Evolutionary conservation across 1,140 invertebrate species (phyloP).

Genomic region (Magallana ariakensis): DNA sequence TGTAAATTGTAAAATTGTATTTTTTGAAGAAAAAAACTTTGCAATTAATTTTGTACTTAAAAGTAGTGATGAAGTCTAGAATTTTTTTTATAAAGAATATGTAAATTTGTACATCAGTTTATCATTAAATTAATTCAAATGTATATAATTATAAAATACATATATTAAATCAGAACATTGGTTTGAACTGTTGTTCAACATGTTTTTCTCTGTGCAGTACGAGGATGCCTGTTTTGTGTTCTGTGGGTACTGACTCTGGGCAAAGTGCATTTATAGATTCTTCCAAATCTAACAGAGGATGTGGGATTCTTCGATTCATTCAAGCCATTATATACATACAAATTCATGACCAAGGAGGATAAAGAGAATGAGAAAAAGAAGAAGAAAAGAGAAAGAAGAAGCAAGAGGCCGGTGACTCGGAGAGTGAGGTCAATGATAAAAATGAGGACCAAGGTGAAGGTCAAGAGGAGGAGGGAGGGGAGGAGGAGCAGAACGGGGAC

Average conservation of each 20-base stretch:
- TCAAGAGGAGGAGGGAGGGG: conserved; percentile 82
- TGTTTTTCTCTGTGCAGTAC: conserved; percentile 81
- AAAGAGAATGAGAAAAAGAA: conserved; percentile 86
- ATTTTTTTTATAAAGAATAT: too few species aligned
- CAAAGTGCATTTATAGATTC: conserved; percentile 96
- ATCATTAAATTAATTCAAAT: too few species aligned
- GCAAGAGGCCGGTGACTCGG: conserved; percentile 61
- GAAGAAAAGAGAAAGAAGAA: conserved; percentile 80
- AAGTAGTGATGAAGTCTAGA: too few species aligned
- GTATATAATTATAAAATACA: too few species aligned
- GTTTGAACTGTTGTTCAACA: too few species aligned
- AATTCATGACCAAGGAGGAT: conserved; percentile 59
- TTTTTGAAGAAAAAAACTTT: too few species aligned
- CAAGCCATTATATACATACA: conserved; percentile 93
- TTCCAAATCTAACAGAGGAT: conserved; percentile 99
- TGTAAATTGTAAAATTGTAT: too few species aligned
- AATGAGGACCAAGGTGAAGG: conserved; percentile 79
- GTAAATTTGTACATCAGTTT: too few species aligned
- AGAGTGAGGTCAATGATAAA: conserved; percentile 65
- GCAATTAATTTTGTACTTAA: too few species aligned
- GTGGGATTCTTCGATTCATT: conserved; percentile 99
- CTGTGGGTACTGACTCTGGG: conserved; percentile 95
- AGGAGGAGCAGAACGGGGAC: conserved; percentile 70
- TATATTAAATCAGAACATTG: too few species aligned
- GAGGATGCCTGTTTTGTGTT: conserved; percentile 93